Conservation (phyloP, 2,113 vertebrate genomes). For the Tenrec ecaudatus region DNA sequence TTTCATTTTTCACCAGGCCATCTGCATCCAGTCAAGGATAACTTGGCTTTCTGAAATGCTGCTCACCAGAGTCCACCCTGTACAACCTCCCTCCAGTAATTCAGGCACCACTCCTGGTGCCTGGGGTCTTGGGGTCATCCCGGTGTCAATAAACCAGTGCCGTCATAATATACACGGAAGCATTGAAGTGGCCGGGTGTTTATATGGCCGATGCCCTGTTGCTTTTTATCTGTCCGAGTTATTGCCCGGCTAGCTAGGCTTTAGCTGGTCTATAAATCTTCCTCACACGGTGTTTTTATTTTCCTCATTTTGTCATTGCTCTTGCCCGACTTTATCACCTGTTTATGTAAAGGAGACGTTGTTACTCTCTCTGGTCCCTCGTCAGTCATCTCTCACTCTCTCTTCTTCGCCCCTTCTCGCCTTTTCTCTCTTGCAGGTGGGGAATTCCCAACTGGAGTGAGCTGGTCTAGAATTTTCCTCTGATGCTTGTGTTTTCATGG, state of each 20-base stretch:
- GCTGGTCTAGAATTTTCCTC: constrained; percentile 25
- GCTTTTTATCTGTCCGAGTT: constrained; percentile 85
- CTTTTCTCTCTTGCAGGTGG: constrained; percentile 21
- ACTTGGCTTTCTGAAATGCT: constrained; percentile 87
- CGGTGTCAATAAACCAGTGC: constrained; percentile 86
- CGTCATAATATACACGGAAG: constrained; percentile 86
- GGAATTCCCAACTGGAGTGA: constrained; percentile 48
- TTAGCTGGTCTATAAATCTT: constrained; percentile 86
- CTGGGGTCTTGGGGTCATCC: constrained; percentile 82
- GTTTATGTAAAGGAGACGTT: constrained; percentile 78
- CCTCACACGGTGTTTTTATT: constrained; percentile 83
- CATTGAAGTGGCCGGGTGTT: constrained; percentile 85
- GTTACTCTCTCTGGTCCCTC: constrained; percentile 59
- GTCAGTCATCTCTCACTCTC: neutral
- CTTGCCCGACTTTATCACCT: constrained; percentile 84
- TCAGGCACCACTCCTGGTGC: constrained; percentile 85
- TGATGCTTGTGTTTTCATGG: neutral
- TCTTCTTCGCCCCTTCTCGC: neutral
- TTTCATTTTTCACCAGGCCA: constrained; percentile 91
- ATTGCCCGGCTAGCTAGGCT: constrained; percentile 82
- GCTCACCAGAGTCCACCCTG: constrained; percentile 84
- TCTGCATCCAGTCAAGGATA: constrained; percentile 92
- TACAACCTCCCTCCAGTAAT: constrained; percentile 81
- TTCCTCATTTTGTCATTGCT: constrained; percentile 84
- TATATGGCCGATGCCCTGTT: constrained; percentile 82